Base-by-base conservation (phyloP, 2,888 invertebrate genomes). In the Argyra leucocephala region DNA sequence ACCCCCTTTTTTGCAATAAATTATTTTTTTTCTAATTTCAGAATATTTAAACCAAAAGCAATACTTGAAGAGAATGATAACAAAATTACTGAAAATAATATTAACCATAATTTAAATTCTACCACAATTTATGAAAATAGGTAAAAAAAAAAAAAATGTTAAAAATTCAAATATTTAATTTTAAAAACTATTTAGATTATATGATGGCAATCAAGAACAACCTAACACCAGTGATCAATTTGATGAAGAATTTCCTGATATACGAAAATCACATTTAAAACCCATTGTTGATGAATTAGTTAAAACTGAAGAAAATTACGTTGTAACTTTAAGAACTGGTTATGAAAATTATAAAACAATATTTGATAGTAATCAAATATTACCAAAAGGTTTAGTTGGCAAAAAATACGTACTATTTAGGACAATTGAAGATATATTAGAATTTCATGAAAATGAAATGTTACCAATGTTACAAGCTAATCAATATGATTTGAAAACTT, bases 391-490 rank as follows among this genome's bases (percentile, higher is more conserved):
- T 0, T 66, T 80, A 57, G 73, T 76, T 1, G 80, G 80, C 57
- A 80, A 80, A 67, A 78, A 79, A 65, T 78, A 76, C 67, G 75
- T 76, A 58, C 88, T 96, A 73, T 94, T 96, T 77, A 93, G 94
- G 21, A 96, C 96, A 78, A 88, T 96, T 64, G 94, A 95, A 77
- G 91, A 93, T 78, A 93, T 96, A 74, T 90, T 88, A 78, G 89
- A 93, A 78, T 96, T 96, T 78, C 96, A 96, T 80, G 72, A 75
- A 15, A 74, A 76, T 66, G 76, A 78, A 66, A 78, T 80, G 68
- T 66, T 79, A 64, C 80, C 80, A 36, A 77, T 77, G 76, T 26
- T 80, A 57, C 70, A 70, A 1, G 69, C 74, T 10, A 77, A 79
- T 70, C 72, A 72, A 22, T 73, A 75, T 9, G 76, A 80, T 69